Percentiles rank a stretch among this genome's conserved stretches.
Evolutionary conservation across 1,140 invertebrate species (phyloP).

Genomic region (Aphelenchoides besseyi): DNA sequence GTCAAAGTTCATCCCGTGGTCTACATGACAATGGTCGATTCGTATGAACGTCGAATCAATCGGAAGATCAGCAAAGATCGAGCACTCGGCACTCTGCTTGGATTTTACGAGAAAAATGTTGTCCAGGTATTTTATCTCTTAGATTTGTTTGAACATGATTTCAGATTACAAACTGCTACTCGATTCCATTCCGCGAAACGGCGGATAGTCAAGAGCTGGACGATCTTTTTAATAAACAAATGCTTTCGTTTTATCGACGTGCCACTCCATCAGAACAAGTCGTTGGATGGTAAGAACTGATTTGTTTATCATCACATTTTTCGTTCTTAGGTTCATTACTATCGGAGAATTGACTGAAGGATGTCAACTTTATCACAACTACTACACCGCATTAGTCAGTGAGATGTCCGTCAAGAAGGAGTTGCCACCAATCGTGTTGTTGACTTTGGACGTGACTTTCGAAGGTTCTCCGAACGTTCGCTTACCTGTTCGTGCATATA

Average conservation of each 20-base stretch:
- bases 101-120: slow-evolving; percentile 60
- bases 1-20: slow-evolving; percentile 61
- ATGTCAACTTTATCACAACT: slow-evolving; percentile 53
- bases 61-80: slow-evolving; percentile 34
- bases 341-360: slow-evolving; percentile 47
- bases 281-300: slow-evolving; percentile 51
- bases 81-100: slow-evolving; percentile 56
- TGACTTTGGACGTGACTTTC: slow-evolving; percentile 58
- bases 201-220: slow-evolving; percentile 51
- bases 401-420: slow-evolving; percentile 44
- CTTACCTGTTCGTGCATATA: slow-evolving; percentile 50
- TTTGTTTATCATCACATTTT: slow-evolving; percentile 7
- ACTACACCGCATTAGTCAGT: slow-evolving; percentile 50
- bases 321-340: slow-evolving; percentile 53
- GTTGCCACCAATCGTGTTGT: slow-evolving; percentile 45
- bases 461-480: slow-evolving; percentile 31
- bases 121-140: slow-evolving; percentile 43
- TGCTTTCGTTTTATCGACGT: slow-evolving; percentile 49
- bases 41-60: slow-evolving; percentile 50
- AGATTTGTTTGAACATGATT: not conserved
- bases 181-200: slow-evolving; percentile 57
- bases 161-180: slow-evolving; percentile 58
- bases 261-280: slow-evolving; percentile 56
- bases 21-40: slow-evolving; percentile 59
- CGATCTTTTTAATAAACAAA: slow-evolving; percentile 55